These are phyloP conservation scores for Sandelia bainsii DNA, from an alignment of 2,797 vertebrate genomes.

Conservation along the genomic window DNA sequence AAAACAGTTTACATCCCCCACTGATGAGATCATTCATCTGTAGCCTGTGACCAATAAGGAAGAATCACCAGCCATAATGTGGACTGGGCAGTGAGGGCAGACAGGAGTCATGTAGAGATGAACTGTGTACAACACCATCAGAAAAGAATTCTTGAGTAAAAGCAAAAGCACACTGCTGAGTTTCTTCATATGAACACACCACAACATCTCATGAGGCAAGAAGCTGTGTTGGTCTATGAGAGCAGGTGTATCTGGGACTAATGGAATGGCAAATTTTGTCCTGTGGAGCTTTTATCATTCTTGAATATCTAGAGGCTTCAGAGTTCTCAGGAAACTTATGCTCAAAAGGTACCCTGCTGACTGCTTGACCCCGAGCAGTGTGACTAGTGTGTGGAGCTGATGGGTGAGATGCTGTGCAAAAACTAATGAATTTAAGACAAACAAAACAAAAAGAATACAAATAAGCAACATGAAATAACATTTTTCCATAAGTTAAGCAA, in stretches of 20 bases:
- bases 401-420: no score
- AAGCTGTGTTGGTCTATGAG: slow-evolving; percentile 16
- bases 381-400: no score
- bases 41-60: slow-evolving; percentile 39
- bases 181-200: slow-evolving; percentile 23
- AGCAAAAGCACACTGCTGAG: slow-evolving; percentile 8
- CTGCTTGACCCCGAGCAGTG: no score
- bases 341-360: background rate
- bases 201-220: background rate
- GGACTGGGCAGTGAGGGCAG: slow-evolving; percentile 19
- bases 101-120: slow-evolving; percentile 19
- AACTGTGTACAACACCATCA: slow-evolving; percentile 15
- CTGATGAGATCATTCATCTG: slow-evolving; percentile 45
- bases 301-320: background rate
- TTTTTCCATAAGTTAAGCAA: no score
- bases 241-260: background rate
- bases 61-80: slow-evolving; percentile 3
- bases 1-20: slow-evolving; percentile 36
- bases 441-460: no score
- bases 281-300: slow-evolving; percentile 8
- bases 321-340: background rate
- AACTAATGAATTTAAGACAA: no score
- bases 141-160: slow-evolving; percentile 17
- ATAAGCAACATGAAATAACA: no score
- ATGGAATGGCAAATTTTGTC: slow-evolving; percentile 8